A percentile compares a stretch with the other conserved stretches of the same genome.
Conservation (phyloP, 1,140 invertebrate species). For the Episyrphus balteatus region DNA sequence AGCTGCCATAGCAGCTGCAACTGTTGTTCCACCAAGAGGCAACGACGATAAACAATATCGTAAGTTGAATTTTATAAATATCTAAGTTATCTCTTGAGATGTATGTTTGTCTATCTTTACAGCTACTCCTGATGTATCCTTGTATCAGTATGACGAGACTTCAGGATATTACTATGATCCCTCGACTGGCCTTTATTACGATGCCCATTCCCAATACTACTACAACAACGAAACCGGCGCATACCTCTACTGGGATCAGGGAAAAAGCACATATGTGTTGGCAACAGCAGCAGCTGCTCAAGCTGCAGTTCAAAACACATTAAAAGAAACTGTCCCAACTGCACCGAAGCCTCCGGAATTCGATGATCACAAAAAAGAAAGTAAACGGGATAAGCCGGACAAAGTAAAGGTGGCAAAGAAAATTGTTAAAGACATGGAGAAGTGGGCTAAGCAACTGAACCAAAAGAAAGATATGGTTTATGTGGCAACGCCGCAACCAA, state of each 20-base stretch:
- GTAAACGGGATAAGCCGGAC: slow-evolving; percentile 44
- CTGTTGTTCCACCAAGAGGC: slow-evolving; percentile 39
- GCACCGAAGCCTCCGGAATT: slow-evolving; percentile 20
- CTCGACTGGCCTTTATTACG: slow-evolving; percentile 86
- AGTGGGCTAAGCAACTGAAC: slow-evolving; percentile 94
- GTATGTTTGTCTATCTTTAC: no score
- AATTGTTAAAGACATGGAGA: slow-evolving; percentile 93
- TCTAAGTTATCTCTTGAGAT: not conserved
- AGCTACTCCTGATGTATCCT: slow-evolving; percentile 79
- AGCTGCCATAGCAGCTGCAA: slow-evolving; percentile 21
- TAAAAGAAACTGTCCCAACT: slow-evolving; percentile 18
- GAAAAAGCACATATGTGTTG: slow-evolving; percentile 67
- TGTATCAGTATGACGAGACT: slow-evolving; percentile 87
- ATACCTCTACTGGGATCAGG: slow-evolving; percentile 92
- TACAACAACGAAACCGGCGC: slow-evolving; percentile 81
- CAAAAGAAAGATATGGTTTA: slow-evolving; percentile 78
- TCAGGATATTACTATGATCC: slow-evolving; percentile 97
- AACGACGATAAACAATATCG: slow-evolving; percentile 55
- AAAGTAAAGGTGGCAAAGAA: slow-evolving; percentile 97
- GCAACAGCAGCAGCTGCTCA: slow-evolving; percentile 47
- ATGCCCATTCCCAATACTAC: slow-evolving; percentile 88
- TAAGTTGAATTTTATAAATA: slow-evolving; percentile 37
- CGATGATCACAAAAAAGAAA: slow-evolving; percentile 39
- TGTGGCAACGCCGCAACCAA: slow-evolving; percentile 25
- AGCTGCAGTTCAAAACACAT: slow-evolving; percentile 25